These are phyloP conservation scores for Bradypus variegatus DNA, from an alignment of 2,797 vertebrate genomes.

Conservation along the genomic window DNA sequence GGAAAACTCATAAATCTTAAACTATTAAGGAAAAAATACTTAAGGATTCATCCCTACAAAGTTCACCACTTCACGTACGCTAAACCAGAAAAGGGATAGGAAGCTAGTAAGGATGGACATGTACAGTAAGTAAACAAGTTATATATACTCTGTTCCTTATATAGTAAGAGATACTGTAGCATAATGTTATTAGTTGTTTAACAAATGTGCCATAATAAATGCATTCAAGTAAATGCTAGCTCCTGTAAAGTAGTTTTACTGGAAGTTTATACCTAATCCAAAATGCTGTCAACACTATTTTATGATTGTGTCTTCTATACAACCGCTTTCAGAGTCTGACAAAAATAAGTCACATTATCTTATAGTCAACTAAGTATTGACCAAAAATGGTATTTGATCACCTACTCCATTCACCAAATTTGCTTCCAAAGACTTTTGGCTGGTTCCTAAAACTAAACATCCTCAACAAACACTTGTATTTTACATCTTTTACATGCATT, in stretches of 20 bases:
- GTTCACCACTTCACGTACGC: background rate
- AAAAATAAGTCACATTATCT: background rate
- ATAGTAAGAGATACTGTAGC: background rate
- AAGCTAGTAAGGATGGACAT: background rate
- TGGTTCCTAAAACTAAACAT: constrained; percentile 14
- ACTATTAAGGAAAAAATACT: background rate
- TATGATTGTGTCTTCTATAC: background rate
- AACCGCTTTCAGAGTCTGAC: background rate
- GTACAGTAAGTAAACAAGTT: background rate
- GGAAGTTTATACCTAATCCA: background rate
- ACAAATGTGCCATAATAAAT: background rate
- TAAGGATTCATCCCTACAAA: background rate
- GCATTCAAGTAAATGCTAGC: background rate
- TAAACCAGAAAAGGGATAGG: background rate
- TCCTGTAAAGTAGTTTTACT: background rate
- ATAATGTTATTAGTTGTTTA: background rate
- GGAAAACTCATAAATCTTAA: constrained; percentile 33
- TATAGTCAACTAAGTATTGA: background rate
- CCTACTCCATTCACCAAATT: background rate
- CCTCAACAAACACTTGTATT: background rate
- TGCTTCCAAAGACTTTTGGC: background rate
- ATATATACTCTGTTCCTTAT: background rate
- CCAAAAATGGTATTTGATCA: background rate
- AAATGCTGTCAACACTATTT: background rate
- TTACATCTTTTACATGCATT: background rate